Evolutionary conservation across 1,140 invertebrate genomes (phyloP), one percentile per base, ranked within the genome.

Genomic region (Psilanteris sp.): DNA sequence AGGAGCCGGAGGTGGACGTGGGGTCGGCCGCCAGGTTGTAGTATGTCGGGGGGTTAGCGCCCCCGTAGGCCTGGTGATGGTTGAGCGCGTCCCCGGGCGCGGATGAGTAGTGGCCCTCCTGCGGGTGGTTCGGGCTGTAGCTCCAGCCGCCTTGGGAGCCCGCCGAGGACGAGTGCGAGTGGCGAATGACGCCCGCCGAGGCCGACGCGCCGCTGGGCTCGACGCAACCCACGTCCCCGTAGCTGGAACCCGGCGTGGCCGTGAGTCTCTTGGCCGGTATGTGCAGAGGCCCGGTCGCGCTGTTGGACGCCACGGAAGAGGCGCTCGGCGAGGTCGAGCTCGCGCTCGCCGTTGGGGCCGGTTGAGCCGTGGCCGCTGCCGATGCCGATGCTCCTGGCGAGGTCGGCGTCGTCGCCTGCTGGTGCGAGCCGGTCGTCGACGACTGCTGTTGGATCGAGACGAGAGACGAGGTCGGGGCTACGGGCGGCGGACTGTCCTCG

Each of bases 231-330:
- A 91, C 90, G 44, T 91, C 91, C 14, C 89, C 91, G 85, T 93
- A 92, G 16, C 87, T 85, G 73, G 80, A 85, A 11, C 71, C 77
- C 3, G 86, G 85, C 0, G 86, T 86, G 13, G 90, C 89, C 6
- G 90, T 89, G 62, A 92, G 85, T 68, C 94, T 89, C 83, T 95
- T 95, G 72, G 94, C 94, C 13, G 94, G 94, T 87, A 96, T 95
- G 88, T 96, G 94, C 0, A 95, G 88, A 2, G 94, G 93, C 7
- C 92, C 91, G 27, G 91, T 87, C 75, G 89, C 78, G 71, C 90
- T 90, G 84, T 91, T 91, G 83, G 89, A 90, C 44, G 90, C 89
- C 1, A 91, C 91, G 46, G 92, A 92, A 8, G 92, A 93, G 61
- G 92, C 91, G 78, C 87, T 86, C 13, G 93, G 92, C 61, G 92